A percentile compares a stretch with the other conserved stretches of the same genome.
phyloP scores from a whole-genome alignment of 2,113 vertebrate genomes.

The Daubentonia madagascariensis region DNA sequence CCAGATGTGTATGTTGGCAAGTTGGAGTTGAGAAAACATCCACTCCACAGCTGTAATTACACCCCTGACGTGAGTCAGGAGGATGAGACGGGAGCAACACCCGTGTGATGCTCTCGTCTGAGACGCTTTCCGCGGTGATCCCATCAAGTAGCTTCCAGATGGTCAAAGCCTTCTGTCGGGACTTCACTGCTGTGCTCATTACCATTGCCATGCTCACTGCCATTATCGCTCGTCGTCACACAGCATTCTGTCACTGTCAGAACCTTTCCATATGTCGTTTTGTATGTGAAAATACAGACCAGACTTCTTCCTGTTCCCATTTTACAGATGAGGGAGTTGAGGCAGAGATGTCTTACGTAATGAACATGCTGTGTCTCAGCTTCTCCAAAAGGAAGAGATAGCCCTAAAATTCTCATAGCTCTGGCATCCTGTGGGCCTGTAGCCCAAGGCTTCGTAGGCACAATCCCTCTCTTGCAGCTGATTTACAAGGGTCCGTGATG shows the following conservation, averaged over 20 bases:
- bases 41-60: fast-evolving
- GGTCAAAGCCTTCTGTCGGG: not conserved
- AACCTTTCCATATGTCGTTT: not conserved
- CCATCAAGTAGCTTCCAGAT: not conserved
- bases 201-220: not conserved
- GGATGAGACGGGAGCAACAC: too few species aligned
- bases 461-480: not conserved
- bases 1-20: fast-evolving
- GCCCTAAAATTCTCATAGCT: not conserved
- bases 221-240: not conserved
- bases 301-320: not conserved
- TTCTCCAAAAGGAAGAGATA: not conserved
- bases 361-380: not conserved
- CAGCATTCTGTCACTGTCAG: not conserved
- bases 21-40: not conserved
- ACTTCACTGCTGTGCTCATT: not conserved
- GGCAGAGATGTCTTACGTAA: not conserved
- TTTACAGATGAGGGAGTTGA: not conserved
- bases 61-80: fast-evolving
- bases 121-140: not conserved
- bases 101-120: not conserved
- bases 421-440: not conserved
- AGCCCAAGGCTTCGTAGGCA: not conserved
- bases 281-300: fast-evolving
- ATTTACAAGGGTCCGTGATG: not conserved